These are phyloP conservation scores for Macaca mulatta DNA, from an alignment of 2,113 vertebrate species.

Conservation along the genomic window DNA sequence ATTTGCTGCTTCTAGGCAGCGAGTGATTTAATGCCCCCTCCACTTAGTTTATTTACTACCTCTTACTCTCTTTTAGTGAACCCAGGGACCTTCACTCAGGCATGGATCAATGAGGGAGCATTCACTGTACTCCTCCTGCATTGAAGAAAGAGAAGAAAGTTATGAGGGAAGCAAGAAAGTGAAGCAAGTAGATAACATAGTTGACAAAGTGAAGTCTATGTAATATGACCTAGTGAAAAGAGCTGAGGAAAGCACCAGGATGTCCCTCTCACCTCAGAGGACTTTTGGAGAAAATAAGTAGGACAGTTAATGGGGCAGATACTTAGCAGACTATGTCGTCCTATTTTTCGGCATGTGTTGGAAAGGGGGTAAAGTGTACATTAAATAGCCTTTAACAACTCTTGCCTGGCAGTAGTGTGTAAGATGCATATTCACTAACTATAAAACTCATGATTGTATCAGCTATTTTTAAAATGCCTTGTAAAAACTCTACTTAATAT, in stretches of 20 bases:
- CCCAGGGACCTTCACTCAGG: conserved; percentile 63
- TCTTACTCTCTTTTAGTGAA: conserved; percentile 73
- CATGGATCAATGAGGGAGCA: conserved; percentile 53
- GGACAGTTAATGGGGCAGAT: neutral
- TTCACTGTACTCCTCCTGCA: neutral
- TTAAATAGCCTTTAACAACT: neutral
- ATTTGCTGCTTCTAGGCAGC: neutral
- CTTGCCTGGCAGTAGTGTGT: neutral
- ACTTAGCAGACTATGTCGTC: neutral
- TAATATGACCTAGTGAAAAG: neutral
- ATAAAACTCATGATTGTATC: neutral
- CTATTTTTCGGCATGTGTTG: neutral
- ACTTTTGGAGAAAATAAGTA: conserved; percentile 55
- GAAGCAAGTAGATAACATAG: neutral
- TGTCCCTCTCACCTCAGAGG: conserved; percentile 65
- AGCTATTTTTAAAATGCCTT: neutral
- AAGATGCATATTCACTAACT: neutral
- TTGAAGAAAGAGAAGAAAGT: conserved; percentile 44
- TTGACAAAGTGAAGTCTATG: neutral
- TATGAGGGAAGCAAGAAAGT: conserved; percentile 42
- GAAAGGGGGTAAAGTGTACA: neutral
- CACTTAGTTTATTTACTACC: conserved; percentile 72
- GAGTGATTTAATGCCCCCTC: conserved; percentile 69
- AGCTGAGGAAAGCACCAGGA: neutral
- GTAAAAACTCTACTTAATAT: neutral